These are phyloP conservation scores for Melanotaenia parkinsoni DNA, from an alignment of 2,797 vertebrate species.

Conservation along the genomic window DNA sequence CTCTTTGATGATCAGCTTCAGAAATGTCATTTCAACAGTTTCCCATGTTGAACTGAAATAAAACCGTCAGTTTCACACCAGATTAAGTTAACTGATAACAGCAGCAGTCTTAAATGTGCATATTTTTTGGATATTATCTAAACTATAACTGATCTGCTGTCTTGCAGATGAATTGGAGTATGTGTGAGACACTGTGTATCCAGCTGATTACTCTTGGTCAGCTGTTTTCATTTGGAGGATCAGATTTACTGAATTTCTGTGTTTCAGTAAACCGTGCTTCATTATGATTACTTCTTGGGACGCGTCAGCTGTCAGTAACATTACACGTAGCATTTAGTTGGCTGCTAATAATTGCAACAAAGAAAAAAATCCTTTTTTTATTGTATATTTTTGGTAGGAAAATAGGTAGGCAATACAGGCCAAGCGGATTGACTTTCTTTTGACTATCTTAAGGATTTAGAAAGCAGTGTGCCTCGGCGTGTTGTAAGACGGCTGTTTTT, in stretches of 20 bases:
- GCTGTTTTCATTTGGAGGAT: slow-evolving; percentile 45
- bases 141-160: slow-evolving; percentile 29
- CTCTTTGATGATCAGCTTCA: slow-evolving; percentile 12
- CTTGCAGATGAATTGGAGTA: slow-evolving; percentile 17
- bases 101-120: slow-evolving; percentile 15
- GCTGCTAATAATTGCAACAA: not conserved
- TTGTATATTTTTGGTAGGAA: not conserved
- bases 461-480: not conserved
- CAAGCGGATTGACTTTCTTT: not conserved
- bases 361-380: not conserved
- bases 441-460: not conserved
- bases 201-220: slow-evolving; percentile 48
- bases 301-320: not conserved
- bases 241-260: slow-evolving; percentile 48
- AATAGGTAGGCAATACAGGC: not conserved
- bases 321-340: not conserved
- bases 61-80: slow-evolving; percentile 14
- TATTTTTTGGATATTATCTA: slow-evolving; percentile 22
- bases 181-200: slow-evolving; percentile 8
- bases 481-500: not conserved
- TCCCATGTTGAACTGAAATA: slow-evolving; percentile 12
- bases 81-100: slow-evolving; percentile 1
- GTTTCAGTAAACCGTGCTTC: slow-evolving; percentile 50
- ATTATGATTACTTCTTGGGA: slow-evolving; percentile 36
- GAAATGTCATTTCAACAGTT: not conserved